A percentile compares a stretch with the other conserved stretches of the same genome.
Evolutionary conservation across 2,113 vertebrate species (phyloP).

Genomic region (Vicugna pacos): DNA sequence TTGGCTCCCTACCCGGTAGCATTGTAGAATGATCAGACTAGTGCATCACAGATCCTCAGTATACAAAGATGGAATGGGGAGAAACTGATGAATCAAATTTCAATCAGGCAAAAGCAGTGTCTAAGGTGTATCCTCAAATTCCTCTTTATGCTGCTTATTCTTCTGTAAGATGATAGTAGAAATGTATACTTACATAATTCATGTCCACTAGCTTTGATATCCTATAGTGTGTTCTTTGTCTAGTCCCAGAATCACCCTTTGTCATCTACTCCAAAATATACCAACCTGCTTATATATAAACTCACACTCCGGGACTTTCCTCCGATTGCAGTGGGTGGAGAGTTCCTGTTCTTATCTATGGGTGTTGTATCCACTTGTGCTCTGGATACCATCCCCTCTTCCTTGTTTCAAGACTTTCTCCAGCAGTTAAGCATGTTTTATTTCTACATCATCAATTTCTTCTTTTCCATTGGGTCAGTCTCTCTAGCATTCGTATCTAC

Average conservation of each 20-base stretch:
- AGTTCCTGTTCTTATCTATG: neutral
- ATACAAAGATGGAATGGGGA: neutral
- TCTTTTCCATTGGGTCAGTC: neutral
- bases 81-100: neutral
- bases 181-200: neutral
- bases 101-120: neutral
- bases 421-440: neutral
- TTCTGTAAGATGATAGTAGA: neutral
- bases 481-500: neutral
- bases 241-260: neutral
- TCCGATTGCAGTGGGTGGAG: neutral
- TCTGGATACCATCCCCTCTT: neutral
- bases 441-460: neutral
- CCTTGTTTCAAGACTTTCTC: neutral
- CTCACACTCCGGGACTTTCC: neutral
- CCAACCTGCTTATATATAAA: neutral
- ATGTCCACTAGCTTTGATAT: neutral
- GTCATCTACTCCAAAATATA: neutral
- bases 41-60: neutral
- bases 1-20: neutral
- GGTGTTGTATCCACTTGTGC: neutral
- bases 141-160: neutral
- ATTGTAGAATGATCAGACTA: neutral
- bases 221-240: neutral
- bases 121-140: constrained; percentile 11